Evolutionary conservation across 2,113 vertebrate species (phyloP).

Genomic region (Lontra canadensis): DNA sequence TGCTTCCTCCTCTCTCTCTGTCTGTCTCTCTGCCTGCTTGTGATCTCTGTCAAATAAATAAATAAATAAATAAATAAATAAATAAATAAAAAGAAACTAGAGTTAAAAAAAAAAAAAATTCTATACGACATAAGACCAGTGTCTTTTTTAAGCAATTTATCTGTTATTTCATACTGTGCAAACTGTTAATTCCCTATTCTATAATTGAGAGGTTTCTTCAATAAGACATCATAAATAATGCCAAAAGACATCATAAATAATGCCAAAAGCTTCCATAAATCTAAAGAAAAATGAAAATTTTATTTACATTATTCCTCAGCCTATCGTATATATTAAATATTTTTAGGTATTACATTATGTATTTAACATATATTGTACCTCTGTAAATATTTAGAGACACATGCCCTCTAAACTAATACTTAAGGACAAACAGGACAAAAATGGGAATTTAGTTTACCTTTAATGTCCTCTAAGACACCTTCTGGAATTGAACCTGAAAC

Average conservation of each 20-base stretch:
- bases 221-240: slow-evolving; percentile 20
- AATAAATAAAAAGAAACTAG: background rate
- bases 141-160: slow-evolving; percentile 10
- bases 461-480: slow-evolving; percentile 97
- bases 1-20: too few relatives aligned
- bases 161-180: background rate
- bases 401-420: background rate
- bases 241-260: background rate
- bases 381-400: background rate
- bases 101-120: background rate
- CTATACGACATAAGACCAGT: background rate
- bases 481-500: slow-evolving; percentile 93
- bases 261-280: background rate
- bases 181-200: background rate
- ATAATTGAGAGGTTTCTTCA: background rate
- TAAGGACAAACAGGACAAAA: slow-evolving; percentile 26
- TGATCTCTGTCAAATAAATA: too few relatives aligned
- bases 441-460: slow-evolving; percentile 85
- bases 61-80: too few relatives aligned
- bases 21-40: too few relatives aligned
- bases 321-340: background rate
- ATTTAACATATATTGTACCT: slow-evolving; percentile 19
- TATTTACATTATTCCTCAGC: background rate
- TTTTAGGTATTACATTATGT: background rate
- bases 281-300: background rate